Base-by-base conservation (phyloP, 1,140 invertebrate species). In the Heliconius congener region DNA sequence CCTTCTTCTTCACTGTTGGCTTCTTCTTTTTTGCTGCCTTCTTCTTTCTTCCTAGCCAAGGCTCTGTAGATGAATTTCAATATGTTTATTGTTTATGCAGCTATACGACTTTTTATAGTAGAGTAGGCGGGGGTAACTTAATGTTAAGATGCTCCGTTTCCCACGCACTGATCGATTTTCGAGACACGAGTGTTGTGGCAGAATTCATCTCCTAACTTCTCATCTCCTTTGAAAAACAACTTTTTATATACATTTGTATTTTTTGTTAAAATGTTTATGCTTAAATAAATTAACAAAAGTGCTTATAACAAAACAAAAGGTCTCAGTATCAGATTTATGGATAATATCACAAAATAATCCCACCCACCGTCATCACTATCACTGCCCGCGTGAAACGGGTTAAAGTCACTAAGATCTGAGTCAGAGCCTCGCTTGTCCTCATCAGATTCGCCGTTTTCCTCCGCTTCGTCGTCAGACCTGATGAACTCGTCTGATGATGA, bases 361-460 rank as follows among this genome's bases (percentile, higher is more conserved):
- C 13, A 80, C 77, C 76, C 73, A 92, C 91, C 93, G 82, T 94
- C 95, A 95, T 96, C 97, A 77, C 97, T 96, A 95, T 99, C 98
- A 90, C 98, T 98, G 88, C 97, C 97, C 78, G 97, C 97, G 77
- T 96, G 97, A 91, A 99, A 99, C 23, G 98, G 98, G 96, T 99
- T 99, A 88, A 97, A 98, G 94, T 99, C 97, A 81, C 97, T 97
- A 83, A 96, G 96, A 84, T 97, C 96, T 76, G 96, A 96, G 84
- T 97, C 96, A 76, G 97, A 96, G 83, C 96, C 95, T 37, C 95
- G 39, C 94, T 96, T 94, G 72, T 96, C 96, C 18, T 91, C 93
- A 30, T 96, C 96, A 27, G 95, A 92, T 23, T 95, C 95, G 37
- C 95, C 94, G 4, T 95, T 90, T 8, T 88, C 88, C 73, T 83